These are phyloP conservation scores for Tricholauxania praeusta DNA, from an alignment of 2,888 invertebrate genomes.

Conservation along the genomic window DNA sequence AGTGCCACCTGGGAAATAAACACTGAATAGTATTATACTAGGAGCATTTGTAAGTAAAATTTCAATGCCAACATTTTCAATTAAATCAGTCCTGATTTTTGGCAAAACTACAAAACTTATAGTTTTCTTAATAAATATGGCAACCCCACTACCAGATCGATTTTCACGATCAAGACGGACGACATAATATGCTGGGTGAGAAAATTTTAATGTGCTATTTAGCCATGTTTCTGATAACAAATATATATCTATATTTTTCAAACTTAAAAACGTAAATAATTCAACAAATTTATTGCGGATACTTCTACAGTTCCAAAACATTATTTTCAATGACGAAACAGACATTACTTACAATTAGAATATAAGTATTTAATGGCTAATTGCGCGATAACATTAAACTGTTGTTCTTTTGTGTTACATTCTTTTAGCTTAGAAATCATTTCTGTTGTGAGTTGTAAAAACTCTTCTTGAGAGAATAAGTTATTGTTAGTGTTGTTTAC, in stretches of 20 bases:
- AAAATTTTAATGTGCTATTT: constrained; percentile 23
- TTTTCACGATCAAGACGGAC: not conserved
- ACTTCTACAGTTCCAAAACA: constrained; percentile 34
- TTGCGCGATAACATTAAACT: constrained; percentile 38
- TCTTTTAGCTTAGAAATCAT: constrained; percentile 29
- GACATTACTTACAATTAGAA: constrained; percentile 26
- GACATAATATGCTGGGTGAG: not conserved
- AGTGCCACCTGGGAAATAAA: constrained; percentile 30
- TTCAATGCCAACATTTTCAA: not conserved
- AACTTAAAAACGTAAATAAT: constrained; percentile 26
- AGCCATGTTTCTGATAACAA: constrained; percentile 28
- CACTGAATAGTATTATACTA: constrained; percentile 23
- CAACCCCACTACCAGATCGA: not conserved
- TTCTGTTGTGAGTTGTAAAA: constrained; percentile 28
- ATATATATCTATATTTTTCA: constrained; percentile 28
- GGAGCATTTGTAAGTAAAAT: not conserved
- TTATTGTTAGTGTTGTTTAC: not conserved
- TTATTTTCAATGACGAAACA: constrained; percentile 14
- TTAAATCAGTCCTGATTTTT: too few relatives aligned
- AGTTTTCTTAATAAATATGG: too few relatives aligned
- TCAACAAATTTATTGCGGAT: constrained; percentile 33
- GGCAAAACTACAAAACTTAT: too few relatives aligned
- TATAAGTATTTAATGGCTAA: constrained; percentile 38
- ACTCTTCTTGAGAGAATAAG: constrained; percentile 26
- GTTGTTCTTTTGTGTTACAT: constrained; percentile 34